phyloP scores from a whole-genome alignment of 2,888 invertebrate species.

The Caenorhabditis becei region DNA sequence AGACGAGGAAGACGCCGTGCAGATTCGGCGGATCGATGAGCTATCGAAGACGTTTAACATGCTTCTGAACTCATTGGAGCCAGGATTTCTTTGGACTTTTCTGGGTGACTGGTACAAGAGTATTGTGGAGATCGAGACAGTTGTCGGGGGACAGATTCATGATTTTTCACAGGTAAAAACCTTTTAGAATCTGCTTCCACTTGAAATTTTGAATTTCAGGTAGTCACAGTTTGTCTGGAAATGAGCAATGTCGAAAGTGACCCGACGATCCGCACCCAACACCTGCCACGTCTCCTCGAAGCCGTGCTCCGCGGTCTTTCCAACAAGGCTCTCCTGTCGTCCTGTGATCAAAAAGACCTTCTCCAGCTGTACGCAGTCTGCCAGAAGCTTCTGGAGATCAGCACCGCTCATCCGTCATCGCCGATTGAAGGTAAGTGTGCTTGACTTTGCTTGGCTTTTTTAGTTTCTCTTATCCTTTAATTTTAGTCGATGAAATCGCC shows the following conservation, averaged over 20 bases:
- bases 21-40: slow-evolving; percentile 83
- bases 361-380: slow-evolving; percentile 49
- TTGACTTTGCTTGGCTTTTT: slow-evolving; percentile 5
- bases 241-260: slow-evolving; percentile 63
- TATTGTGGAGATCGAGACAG: slow-evolving; percentile 27
- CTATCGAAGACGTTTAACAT: slow-evolving; percentile 90
- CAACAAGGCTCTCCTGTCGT: slow-evolving; percentile 15
- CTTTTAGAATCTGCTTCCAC: background rate
- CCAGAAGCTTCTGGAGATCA: slow-evolving; percentile 52
- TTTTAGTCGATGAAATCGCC: slow-evolving; percentile 57
- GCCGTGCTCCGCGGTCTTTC: slow-evolving; percentile 60
- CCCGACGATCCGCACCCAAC: slow-evolving; percentile 66
- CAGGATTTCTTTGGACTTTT: slow-evolving; percentile 90
- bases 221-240: slow-evolving; percentile 58
- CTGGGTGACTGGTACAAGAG: slow-evolving; percentile 84
- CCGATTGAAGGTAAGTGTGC: slow-evolving; percentile 59
- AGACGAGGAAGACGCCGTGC: slow-evolving; percentile 24
- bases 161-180: slow-evolving; percentile 47
- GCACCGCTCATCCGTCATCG: slow-evolving; percentile 51
- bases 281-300: slow-evolving; percentile 72
- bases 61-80: slow-evolving; percentile 87
- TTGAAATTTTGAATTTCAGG: slow-evolving; percentile 26
- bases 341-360: slow-evolving; percentile 47
- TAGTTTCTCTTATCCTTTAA: background rate
- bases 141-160: slow-evolving; percentile 34